Conservation (phyloP, 2,888 invertebrate species). For the Parthenolecanium corni region DNA sequence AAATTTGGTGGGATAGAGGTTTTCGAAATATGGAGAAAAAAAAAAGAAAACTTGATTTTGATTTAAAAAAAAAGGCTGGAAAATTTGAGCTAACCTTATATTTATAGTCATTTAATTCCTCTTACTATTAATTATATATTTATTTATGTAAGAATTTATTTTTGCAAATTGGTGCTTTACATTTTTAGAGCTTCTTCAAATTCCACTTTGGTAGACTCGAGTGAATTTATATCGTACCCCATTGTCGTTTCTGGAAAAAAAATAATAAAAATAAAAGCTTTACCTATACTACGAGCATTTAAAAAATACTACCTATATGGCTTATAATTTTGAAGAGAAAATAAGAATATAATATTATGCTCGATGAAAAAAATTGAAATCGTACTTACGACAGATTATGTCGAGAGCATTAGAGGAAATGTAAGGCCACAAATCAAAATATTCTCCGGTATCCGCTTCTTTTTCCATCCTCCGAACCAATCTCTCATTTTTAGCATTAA, state of each 20-base stretch:
- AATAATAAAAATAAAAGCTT: background rate
- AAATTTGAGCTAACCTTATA: too few relatives aligned
- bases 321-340: too few relatives aligned
- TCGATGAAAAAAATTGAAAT: too few relatives aligned
- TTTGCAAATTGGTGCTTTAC: too few relatives aligned
- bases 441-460: slow-evolving; percentile 33
- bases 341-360: too few relatives aligned
- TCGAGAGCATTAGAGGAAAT: slow-evolving; percentile 33
- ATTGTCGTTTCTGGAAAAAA: slow-evolving; percentile 32
- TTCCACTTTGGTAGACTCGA: slow-evolving; percentile 31
- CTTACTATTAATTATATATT: too few relatives aligned
- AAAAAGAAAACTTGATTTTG: too few relatives aligned
- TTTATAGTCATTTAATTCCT: too few relatives aligned
- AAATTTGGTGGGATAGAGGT: background rate
- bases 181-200: slow-evolving; percentile 32
- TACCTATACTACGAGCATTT: background rate
- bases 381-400: slow-evolving; percentile 34
- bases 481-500: slow-evolving; percentile 38
- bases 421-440: slow-evolving; percentile 32
- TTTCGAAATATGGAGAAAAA: too few relatives aligned
- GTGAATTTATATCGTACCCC: slow-evolving; percentile 32
- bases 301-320: too few relatives aligned
- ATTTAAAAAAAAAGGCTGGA: too few relatives aligned
- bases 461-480: slow-evolving; percentile 37
- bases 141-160: too few relatives aligned